These are phyloP conservation scores for Leptoclinus maculatus DNA, from an alignment of 2,797 vertebrate species.

Conservation along the genomic window DNA sequence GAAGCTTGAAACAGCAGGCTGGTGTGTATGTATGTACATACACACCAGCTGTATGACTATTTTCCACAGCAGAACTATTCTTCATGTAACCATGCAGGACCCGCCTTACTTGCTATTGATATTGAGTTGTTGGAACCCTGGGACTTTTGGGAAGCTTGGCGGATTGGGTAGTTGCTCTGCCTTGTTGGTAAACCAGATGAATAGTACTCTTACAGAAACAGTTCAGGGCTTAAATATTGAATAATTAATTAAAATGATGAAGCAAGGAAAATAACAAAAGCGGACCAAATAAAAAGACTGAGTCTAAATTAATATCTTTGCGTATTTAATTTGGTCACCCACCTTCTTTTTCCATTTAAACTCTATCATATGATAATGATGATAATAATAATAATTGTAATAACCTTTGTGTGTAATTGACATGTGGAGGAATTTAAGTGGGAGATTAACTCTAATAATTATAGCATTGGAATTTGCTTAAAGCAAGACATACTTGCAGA, in stretches of 20 bases:
- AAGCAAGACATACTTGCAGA: background rate
- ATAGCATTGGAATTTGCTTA: background rate
- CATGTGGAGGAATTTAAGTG: background rate
- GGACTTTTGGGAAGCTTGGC: background rate
- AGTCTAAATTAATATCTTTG: background rate
- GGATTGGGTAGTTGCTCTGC: background rate
- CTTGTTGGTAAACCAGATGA: background rate
- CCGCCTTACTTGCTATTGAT: conserved; percentile 6
- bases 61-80: background rate
- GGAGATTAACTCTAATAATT: background rate
- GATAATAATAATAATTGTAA: background rate
- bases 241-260: background rate
- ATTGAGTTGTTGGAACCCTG: background rate
- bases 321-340: background rate
- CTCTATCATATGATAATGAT: background rate
- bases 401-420: background rate
- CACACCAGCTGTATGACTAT: background rate
- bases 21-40: background rate
- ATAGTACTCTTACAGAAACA: background rate
- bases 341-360: background rate
- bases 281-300: background rate
- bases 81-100: background rate
- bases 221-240: background rate
- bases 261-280: background rate
- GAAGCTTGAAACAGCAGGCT: background rate